Evolutionary conservation across 2,888 invertebrate species (phyloP), one percentile per base, ranked within the genome.

Genomic region (Hypercompe scribonia): DNA sequence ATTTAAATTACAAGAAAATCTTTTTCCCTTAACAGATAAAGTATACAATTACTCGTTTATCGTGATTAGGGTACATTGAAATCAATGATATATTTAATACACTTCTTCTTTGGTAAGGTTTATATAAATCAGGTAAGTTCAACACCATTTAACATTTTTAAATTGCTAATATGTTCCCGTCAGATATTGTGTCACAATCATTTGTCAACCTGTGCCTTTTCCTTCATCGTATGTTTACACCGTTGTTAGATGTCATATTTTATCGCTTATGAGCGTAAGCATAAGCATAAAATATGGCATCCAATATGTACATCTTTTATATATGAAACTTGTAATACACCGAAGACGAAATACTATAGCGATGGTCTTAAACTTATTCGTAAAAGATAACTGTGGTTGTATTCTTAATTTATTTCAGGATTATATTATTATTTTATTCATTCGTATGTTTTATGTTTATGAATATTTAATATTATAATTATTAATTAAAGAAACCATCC

Each of bases 251-350:
- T n/a, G n/a, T n/a, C n/a, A n/a, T n/a, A n/a, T n/a, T n/a, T n/a
- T n/a, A n/a, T n/a, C 83, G 81, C 81, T 83, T 78, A 70, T 80
- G 71, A 83, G 74, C 74, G 78, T n/a, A n/a, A n/a, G n/a, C n/a
- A n/a, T n/a, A n/a, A n/a, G n/a, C n/a, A 77, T 81, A 81, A 81
- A 76, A 81, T 78, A 83, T 78, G 72, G 68, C 71, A 67, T 61
- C 15, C 31, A 28, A 61, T 10, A 61, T 28, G 31, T 31, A 7
- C 61, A 61, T 70, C 81, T 58, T 63, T 68, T 72, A 46, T 77
- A 24, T 24, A 74, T 71, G 68, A 72, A 54, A 70, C 70, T 66
- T 65, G 50, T 74, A 54, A 72, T 65, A 67, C 33, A 64, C 68
- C 65, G 66, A 75, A 74, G 61, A 74, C 66, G 7, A 24, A 24